These are phyloP conservation scores for Meliscaeva auricollis DNA, from an alignment of 2,888 invertebrate genomes.

Conservation along the genomic window DNA sequence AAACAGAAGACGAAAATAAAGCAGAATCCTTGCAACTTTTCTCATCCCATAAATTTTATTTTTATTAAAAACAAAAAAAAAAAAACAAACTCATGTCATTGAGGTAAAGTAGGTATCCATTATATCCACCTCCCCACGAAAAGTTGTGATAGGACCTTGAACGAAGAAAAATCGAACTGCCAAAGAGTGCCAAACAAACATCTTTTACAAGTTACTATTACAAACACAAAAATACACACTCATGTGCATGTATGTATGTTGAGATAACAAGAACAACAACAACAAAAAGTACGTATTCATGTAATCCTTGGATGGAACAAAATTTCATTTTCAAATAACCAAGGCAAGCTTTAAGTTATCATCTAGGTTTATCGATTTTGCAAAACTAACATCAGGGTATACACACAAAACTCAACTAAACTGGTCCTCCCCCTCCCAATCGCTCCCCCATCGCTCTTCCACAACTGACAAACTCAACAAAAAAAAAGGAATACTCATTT, in stretches of 20 bases:
- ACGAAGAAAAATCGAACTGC: conserved; percentile 70
- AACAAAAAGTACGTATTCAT: conserved; percentile 54
- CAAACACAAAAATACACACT: background rate
- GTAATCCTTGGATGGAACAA: conserved; percentile 51
- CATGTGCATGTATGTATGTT: background rate
- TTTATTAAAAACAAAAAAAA: conserved; percentile 4
- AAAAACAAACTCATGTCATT: background rate
- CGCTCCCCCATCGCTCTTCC: background rate
- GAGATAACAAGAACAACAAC: background rate
- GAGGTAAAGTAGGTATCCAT: conserved; percentile 19
- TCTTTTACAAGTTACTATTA: conserved; percentile 49
- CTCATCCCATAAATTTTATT: conserved; percentile 53
- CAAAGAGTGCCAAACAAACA: conserved; percentile 67
- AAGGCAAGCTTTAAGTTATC: conserved; percentile 56
- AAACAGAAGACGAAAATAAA: background rate
- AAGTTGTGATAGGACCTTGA: conserved; percentile 72
- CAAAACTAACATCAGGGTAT: conserved; percentile 39
- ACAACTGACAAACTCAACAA: background rate
- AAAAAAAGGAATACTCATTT: conserved; percentile 2
- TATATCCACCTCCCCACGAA: conserved; percentile 19
- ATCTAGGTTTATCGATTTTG: conserved; percentile 73
- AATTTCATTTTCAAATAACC: conserved; percentile 47
- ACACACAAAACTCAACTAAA: conserved; percentile 34
- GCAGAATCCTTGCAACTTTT: conserved; percentile 60
- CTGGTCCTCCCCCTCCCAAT: background rate